Conservation (phyloP, 2,113 vertebrate genomes). For the Hemiscyllium ocellatum region DNA sequence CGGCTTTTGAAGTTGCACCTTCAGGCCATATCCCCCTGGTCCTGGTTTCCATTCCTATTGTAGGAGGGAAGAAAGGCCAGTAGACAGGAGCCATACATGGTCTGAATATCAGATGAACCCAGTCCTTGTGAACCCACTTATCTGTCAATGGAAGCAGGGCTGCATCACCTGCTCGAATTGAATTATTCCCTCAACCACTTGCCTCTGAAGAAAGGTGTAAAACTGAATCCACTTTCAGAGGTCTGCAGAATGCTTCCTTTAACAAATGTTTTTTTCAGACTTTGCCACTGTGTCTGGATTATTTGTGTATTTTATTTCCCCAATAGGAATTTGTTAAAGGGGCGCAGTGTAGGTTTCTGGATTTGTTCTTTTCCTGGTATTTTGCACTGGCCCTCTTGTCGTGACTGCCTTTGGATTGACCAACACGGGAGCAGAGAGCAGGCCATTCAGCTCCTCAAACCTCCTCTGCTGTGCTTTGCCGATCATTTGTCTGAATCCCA, state of each 20-base stretch:
- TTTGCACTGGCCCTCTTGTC: not conserved
- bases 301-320: not conserved
- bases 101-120: too few species aligned
- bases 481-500: too few species aligned
- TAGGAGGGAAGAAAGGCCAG: not conserved
- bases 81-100: not conserved
- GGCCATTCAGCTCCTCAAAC: too few species aligned
- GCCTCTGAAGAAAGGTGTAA: not conserved
- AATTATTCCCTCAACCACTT: not conserved
- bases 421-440: too few species aligned
- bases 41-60: not conserved
- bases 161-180: not conserved
- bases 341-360: not conserved
- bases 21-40: not conserved
- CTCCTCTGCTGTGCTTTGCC: too few species aligned
- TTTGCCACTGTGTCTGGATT: not conserved
- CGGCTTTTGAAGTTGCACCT: not conserved
- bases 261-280: not conserved
- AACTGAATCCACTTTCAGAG: not conserved
- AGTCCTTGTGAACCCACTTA: conserved; percentile 9
- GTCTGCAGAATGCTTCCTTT: not conserved
- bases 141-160: not conserved
- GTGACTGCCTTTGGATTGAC: not conserved
- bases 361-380: not conserved
- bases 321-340: not conserved